phyloP scores from a whole-genome alignment of 2,797 vertebrate species.

The Falco columbarius region DNA sequence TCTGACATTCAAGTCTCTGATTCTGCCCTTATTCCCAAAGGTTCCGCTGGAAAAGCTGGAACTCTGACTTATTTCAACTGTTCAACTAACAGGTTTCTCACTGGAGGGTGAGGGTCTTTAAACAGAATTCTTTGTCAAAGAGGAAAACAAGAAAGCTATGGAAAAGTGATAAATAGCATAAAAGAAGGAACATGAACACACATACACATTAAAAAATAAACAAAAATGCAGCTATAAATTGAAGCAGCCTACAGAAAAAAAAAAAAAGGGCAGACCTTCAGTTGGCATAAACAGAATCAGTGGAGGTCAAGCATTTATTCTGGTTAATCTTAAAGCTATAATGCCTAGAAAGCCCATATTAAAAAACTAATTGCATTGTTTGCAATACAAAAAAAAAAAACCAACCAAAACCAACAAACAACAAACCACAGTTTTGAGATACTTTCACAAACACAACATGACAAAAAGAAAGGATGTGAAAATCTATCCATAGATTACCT shows the following conservation, averaged over 20 bases:
- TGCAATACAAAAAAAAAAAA: neutral
- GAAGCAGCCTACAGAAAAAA: neutral
- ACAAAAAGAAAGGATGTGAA: neutral
- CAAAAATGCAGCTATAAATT: neutral
- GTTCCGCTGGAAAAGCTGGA: neutral
- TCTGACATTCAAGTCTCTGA: neutral
- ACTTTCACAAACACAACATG: neutral
- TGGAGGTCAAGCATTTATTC: neutral
- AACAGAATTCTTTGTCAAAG: neutral
- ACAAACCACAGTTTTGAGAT: neutral
- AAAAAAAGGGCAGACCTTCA: neutral
- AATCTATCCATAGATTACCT: neutral
- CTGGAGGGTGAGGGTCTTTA: neutral
- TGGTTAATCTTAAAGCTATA: neutral
- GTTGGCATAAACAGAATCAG: neutral
- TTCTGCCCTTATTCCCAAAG: slow-evolving; percentile 4
- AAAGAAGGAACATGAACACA: neutral
- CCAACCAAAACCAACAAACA: neutral
- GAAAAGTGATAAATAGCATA: neutral
- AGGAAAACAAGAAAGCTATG: neutral
- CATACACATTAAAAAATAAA: neutral
- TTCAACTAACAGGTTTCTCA: neutral
- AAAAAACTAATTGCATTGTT: neutral
- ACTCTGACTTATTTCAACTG: neutral
- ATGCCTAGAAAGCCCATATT: neutral